phyloP scores from a whole-genome alignment of 1,140 invertebrate genomes.

The Chionoecetes opilio region DNA sequence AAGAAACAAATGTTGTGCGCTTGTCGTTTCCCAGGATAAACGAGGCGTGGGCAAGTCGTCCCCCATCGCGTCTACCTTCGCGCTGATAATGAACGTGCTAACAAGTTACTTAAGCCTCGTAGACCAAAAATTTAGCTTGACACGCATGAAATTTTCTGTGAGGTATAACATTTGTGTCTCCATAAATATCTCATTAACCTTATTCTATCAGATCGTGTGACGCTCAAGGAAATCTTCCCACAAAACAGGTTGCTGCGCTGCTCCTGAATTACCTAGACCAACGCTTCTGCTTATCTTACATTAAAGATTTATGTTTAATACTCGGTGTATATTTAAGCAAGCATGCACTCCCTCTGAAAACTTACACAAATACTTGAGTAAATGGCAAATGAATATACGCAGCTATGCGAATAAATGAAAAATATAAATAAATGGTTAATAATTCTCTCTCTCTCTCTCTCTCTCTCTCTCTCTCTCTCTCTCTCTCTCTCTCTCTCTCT shows the following conservation, averaged over 20 bases:
- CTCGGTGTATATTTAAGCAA: background rate
- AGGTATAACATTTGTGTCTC: background rate
- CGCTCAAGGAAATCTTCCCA: background rate
- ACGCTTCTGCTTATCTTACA: background rate
- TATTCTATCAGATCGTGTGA: slow-evolving; percentile 1
- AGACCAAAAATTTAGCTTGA: background rate
- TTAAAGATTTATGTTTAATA: background rate
- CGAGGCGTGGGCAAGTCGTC: background rate
- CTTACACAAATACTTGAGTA: too few species aligned
- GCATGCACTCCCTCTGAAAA: background rate
- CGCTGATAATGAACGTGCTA: background rate
- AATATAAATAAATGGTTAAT: too few species aligned
- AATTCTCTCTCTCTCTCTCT: too few species aligned
- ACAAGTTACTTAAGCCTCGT: background rate
- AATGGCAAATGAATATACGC: background rate
- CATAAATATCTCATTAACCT: slow-evolving; percentile 9
- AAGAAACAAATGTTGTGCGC: background rate
- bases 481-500: background rate
- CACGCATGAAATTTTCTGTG: background rate
- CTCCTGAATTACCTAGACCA: background rate
- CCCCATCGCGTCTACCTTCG: background rate
- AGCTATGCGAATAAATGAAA: background rate
- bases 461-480: background rate
- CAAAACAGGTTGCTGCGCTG: background rate
- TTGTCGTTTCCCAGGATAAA: background rate